Conservation (phyloP, 2,113 vertebrate species). For the Hyperopisus bebe region DNA sequence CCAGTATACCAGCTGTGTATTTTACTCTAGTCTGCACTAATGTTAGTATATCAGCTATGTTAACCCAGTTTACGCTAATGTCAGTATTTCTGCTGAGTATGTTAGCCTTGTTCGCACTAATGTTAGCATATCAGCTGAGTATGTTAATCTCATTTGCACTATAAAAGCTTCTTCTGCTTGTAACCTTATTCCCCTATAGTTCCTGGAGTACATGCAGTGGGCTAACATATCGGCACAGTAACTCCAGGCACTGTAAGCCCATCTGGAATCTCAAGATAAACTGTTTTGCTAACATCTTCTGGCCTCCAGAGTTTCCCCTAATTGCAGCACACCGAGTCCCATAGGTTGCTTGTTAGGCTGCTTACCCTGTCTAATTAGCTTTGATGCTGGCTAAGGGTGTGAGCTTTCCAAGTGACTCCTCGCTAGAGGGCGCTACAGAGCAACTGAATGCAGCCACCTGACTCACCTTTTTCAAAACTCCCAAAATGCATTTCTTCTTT, state of each 20-base stretch:
- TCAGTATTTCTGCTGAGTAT: neutral
- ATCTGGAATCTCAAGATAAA: neutral
- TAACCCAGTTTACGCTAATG: too few relatives aligned
- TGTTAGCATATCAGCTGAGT: neutral
- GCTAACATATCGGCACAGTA: neutral
- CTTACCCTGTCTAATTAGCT: neutral
- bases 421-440: neutral
- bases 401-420: neutral
- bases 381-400: neutral
- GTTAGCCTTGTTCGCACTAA: neutral
- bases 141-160: neutral
- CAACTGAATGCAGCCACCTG: neutral
- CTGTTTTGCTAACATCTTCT: neutral
- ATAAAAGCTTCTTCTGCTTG: neutral
- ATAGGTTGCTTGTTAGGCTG: neutral
- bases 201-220: neutral
- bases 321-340: neutral
- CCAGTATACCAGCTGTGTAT: neutral
- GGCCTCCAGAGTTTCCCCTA: neutral
- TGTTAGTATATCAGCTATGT: neutral
- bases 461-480: neutral
- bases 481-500: neutral
- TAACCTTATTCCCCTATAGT: neutral
- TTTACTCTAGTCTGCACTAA: neutral
- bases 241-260: neutral